phyloP scores from a whole-genome alignment of 2,113 vertebrate species.

The Columba livia region DNA sequence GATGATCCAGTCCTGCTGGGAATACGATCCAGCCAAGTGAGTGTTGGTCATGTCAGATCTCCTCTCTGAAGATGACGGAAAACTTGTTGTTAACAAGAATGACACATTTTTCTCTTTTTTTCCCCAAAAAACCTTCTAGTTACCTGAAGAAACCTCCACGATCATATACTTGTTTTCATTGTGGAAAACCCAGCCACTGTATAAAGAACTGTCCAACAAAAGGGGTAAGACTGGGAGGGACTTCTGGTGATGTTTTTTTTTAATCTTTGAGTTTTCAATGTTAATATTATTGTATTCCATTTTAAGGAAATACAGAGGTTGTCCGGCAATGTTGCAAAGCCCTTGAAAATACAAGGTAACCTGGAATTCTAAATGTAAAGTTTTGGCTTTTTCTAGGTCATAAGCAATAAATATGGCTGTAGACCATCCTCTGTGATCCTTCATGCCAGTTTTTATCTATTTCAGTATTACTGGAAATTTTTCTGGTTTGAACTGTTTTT shows the following conservation, averaged over 20 bases:
- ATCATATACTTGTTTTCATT: conserved; percentile 88
- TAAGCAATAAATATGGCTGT: too few relatives aligned
- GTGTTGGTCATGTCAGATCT: conserved; percentile 50
- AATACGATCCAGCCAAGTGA: conserved; percentile 89
- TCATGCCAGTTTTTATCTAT: background rate
- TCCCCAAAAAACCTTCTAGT: conserved; percentile 69
- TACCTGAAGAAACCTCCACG: conserved; percentile 88
- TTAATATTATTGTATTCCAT: too few relatives aligned
- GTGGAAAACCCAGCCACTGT: conserved; percentile 89
- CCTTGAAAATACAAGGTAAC: conserved; percentile 73
- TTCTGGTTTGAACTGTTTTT: background rate
- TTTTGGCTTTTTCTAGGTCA: too few relatives aligned
- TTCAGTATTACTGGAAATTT: background rate
- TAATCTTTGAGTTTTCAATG: background rate
- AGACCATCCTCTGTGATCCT: background rate
- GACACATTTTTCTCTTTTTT: background rate
- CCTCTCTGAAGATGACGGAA: background rate
- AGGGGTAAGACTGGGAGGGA: conserved; percentile 74
- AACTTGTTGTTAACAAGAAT: background rate
- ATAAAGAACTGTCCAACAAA: conserved; percentile 89
- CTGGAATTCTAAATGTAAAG: background rate
- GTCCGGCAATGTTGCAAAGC: background rate
- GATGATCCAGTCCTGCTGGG: conserved; percentile 88
- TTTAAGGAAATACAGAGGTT: too few relatives aligned
- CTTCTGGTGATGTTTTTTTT: too few relatives aligned